These are phyloP conservation scores for Melitaea athalia DNA, from an alignment of 2,888 invertebrate genomes.

Conservation along the genomic window DNA sequence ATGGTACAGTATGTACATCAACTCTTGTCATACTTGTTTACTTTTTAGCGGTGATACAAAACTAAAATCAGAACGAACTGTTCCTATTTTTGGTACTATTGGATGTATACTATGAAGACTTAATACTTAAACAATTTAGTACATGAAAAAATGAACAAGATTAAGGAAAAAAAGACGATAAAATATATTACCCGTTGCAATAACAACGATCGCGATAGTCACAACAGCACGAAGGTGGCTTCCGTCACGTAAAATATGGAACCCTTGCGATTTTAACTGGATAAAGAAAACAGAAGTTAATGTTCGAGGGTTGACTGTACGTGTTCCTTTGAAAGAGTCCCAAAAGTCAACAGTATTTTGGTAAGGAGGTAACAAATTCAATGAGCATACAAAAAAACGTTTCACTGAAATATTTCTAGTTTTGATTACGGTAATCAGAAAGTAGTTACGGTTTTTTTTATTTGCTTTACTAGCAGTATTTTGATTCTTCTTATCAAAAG, in stretches of 20 bases:
- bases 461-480: background rate
- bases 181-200: constrained; percentile 23
- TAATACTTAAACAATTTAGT: background rate
- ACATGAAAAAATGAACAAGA: background rate
- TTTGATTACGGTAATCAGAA: no score
- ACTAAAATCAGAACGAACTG: no score
- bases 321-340: constrained; percentile 11
- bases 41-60: no score
- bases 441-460: no score
- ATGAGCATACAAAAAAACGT: background rate
- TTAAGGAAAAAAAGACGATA: background rate
- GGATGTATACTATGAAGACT: no score
- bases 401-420: background rate
- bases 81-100: no score
- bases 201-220: constrained; percentile 32
- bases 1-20: no score
- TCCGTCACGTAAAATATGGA: constrained; percentile 43
- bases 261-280: constrained; percentile 28
- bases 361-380: background rate
- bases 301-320: constrained; percentile 2
- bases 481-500: no score
- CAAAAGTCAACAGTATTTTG: constrained; percentile 7
- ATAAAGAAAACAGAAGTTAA: constrained; percentile 27
- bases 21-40: no score
- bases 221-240: constrained; percentile 36